A percentile compares a stretch with the other conserved stretches of the same genome.
Conservation (phyloP, 2,888 invertebrate species). For the Thymelicus acteon region DNA sequence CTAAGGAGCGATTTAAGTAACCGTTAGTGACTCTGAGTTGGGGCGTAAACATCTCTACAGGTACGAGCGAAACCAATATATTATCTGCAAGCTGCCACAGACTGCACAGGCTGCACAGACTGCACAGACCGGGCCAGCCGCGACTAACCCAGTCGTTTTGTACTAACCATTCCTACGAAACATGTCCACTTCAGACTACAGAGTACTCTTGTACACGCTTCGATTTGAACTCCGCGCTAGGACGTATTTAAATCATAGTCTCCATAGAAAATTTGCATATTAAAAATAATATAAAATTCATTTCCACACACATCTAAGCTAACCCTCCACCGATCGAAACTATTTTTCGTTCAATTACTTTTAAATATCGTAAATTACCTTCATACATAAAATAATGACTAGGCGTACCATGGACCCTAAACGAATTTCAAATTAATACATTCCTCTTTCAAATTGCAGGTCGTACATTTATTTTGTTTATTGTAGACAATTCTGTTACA, state of each 20-base stretch:
- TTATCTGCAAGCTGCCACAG: conserved; percentile 52
- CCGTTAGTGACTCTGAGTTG: no score
- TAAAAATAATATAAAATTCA: conserved; percentile 53
- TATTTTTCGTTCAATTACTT: conserved; percentile 52
- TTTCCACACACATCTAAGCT: conserved; percentile 51
- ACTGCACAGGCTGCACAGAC: no score
- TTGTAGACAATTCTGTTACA: conserved; percentile 50
- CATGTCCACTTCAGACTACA: conserved; percentile 4
- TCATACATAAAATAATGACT: conserved; percentile 80
- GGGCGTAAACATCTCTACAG: conserved; percentile 64
- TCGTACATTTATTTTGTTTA: conserved; percentile 41
- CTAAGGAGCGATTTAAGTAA: no score
- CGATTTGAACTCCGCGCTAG: conserved; percentile 35
- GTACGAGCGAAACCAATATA: conserved; percentile 69
- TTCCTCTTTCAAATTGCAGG: conserved; percentile 50
- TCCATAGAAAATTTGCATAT: conserved; percentile 50
- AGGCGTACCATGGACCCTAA: conserved; percentile 79
- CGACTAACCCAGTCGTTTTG: conserved; percentile 60
- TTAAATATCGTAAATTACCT: conserved; percentile 70
- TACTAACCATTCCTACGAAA: conserved; percentile 55
- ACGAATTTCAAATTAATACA: conserved; percentile 56
- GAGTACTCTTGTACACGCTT: not conserved
- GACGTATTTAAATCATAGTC: conserved; percentile 3
- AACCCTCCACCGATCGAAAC: conserved; percentile 62
- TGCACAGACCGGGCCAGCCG: no score